A percentile compares a stretch with the other conserved stretches of the same genome.
phyloP scores from a whole-genome alignment of 2,888 invertebrate species.

The Pardosa pseudoannulata region DNA sequence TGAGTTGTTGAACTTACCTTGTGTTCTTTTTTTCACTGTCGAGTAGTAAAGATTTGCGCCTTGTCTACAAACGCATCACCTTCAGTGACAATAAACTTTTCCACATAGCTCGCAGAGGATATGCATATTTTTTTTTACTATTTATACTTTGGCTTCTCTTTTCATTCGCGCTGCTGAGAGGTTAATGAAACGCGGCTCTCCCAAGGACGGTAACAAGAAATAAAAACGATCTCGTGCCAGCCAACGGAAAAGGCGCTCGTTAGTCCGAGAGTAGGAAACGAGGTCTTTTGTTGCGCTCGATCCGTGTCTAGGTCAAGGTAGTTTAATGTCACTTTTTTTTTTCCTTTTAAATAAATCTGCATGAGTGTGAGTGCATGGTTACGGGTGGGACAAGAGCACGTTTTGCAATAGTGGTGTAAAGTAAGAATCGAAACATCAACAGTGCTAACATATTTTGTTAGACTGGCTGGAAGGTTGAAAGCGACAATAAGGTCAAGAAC shows the following conservation, averaged over 20 bases:
- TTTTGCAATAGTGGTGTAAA: neutral
- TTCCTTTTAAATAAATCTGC: neutral
- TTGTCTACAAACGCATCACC: too few species aligned
- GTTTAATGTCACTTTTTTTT: slow-evolving; percentile 28
- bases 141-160: neutral
- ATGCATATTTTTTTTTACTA: too few species aligned
- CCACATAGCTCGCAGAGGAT: neutral
- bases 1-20: too few species aligned
- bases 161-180: neutral
- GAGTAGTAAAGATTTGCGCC: too few species aligned
- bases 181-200: neutral
- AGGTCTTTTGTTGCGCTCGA: slow-evolving; percentile 4
- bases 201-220: neutral
- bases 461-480: slow-evolving; percentile 6
- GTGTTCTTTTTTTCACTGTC: too few species aligned
- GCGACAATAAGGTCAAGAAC: too few species aligned
- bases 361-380: neutral
- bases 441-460: neutral
- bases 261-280: slow-evolving; percentile 14
- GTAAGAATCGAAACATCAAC: neutral
- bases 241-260: neutral
- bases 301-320: slow-evolving; percentile 57
- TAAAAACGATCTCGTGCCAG: neutral
- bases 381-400: neutral
- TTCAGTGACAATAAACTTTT: too few species aligned